Base-by-base conservation (phyloP, 2,113 vertebrate genomes). In the Halichoerus grypus region DNA sequence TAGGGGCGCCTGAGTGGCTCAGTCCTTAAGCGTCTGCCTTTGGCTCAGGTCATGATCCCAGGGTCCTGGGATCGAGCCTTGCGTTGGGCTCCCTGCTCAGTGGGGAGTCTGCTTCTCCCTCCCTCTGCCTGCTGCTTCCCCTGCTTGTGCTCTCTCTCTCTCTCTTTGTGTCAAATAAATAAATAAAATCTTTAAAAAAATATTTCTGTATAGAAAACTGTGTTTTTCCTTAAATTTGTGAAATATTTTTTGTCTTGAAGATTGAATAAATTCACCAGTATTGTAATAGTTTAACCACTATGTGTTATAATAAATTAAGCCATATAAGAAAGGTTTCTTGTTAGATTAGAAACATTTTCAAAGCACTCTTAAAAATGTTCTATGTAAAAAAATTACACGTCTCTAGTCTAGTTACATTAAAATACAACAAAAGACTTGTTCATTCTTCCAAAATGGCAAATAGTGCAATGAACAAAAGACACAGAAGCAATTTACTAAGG, bases 201-300 rank as follows among this genome's bases (percentile, higher is more conserved):
- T 80, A 84, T 33, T 95, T 95, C 53, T 49, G 13, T 80, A 12
- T 55, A 88, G 28, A 88, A 92, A 82, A 59, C 39, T 94, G 19
- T 76, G 15, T 33, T 83, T 92, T 83, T 57, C 21, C 61, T 91
- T 91, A 67, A 46, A 24, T 88, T 91, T 95, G 9, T 88, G 33
- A 96, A 88, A 16, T 93, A 18, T 24, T 79, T 96, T 96, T 93
- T 88, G 2, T 28, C 55, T 69, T 76, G 13, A 28, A 83, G 21
- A 28, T 55, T 92, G 33, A 86, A 77, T 49, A 81, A 57, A 65
- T 65, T 72, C 12, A 33, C 2, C 13, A 79, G 26, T 91, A 4
- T 91, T 91, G 0, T 65, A 93, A 63, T 4, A 71, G 31, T 36
- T 76, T 53, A 95, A 74, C 42, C 39, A 90, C 19, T 77, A 69